phyloP scores from a whole-genome alignment of 1,140 invertebrate genomes.

The Sycobia sp. region DNA sequence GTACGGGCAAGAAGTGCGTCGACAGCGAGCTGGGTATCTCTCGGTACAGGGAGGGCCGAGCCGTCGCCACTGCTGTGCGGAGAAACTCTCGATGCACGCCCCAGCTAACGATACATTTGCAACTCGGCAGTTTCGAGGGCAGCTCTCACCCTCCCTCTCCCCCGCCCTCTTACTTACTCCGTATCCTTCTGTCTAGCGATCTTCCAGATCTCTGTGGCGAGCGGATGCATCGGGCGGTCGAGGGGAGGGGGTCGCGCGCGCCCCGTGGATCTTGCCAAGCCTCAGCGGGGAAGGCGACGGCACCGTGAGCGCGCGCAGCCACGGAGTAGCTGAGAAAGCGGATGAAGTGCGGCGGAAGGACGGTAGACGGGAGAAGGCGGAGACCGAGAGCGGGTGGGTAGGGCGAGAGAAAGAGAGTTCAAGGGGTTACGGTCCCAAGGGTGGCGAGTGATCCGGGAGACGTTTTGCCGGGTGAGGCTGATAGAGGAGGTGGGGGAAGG shows the following conservation, averaged over 20 bases:
- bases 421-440: conserved; percentile 19
- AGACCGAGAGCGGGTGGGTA: too few relatives aligned
- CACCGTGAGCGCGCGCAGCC: not conserved
- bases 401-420: not conserved
- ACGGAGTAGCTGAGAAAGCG: not conserved
- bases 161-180: too few relatives aligned
- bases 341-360: not conserved
- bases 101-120: conserved; percentile 45
- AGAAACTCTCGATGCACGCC: too few relatives aligned
- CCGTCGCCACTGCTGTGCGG: too few relatives aligned
- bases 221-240: not conserved
- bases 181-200: too few relatives aligned
- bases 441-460: conserved; percentile 21
- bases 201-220: too few relatives aligned
- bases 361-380: not conserved
- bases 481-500: too few relatives aligned
- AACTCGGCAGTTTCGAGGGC: conserved; percentile 46
- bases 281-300: not conserved
- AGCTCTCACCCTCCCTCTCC: conserved; percentile 9
- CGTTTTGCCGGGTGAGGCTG: conserved; percentile 19
- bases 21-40: too few relatives aligned
- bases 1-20: too few relatives aligned
- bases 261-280: conserved; percentile 36
- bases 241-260: not conserved
- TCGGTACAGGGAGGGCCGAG: too few relatives aligned